Base-by-base conservation (phyloP, 1,140 invertebrate genomes). In the Temnothorax longispinosus region DNA sequence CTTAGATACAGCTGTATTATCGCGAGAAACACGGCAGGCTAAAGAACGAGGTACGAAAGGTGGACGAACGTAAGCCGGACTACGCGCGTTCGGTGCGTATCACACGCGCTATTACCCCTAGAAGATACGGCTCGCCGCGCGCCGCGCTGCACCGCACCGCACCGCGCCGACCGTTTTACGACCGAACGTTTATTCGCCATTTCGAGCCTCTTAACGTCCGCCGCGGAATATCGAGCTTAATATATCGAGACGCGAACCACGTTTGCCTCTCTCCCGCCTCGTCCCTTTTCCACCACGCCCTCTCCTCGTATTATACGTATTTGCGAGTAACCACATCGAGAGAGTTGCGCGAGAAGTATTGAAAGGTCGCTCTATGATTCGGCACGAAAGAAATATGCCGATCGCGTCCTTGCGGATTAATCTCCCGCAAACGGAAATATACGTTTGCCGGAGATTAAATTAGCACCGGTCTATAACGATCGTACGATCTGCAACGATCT, bases 141-240 rank as follows among this genome's bases (percentile, higher is more conserved):
- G 27, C 27, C 27, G 27, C 27, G 27, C 27, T 1, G 27, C 27
- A 27, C 27, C 27, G 27, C 27, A 0, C 75, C 41, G 56, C 74
- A 21, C 54, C 72, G 56, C 75, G 77, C 54, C 77, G 77, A 11
- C n/a, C 91, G 89, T 94, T 94, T 94, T 94, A 94, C 91, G 92
- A 92, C 90, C 87, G 80, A 93, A 93, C 93, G 92, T 94, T 94
- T 94, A 94, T 94, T 93, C 92, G 92, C 90, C 93, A 92, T 94
- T 93, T 94, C 91, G 91, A 88, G 91, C 89, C 91, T 92, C 87
- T 92, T 88, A 92, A 92, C 88, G 88, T 92, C 86, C 65, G 89
- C 89, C 87, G 78, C 75, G 85, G 88, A 91, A 88, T 90, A 92
- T 93, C 81, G 77, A 86, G 71, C 87, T 93, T 93, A 92, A 93